phyloP scores from a whole-genome alignment of 2,113 vertebrate species.

The Aptenodytes forsteri region DNA sequence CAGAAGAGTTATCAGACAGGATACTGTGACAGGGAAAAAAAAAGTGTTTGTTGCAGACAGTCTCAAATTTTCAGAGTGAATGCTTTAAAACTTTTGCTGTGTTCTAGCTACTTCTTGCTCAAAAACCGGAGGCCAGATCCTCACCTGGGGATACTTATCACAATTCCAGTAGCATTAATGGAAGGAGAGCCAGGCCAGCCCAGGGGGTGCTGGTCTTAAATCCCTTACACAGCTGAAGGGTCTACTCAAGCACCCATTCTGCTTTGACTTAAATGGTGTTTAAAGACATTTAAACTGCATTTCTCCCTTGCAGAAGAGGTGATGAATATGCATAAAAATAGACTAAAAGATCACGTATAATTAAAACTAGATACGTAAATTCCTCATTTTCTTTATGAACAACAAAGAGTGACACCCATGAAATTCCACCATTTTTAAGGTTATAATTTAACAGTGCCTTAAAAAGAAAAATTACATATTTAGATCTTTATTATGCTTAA shows the following conservation, averaged over 20 bases:
- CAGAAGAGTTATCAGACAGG: not conserved
- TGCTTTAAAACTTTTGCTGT: not conserved
- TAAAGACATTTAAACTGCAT: not conserved
- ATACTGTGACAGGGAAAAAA: not conserved
- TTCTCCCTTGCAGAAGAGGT: not conserved
- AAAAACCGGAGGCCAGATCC: not conserved
- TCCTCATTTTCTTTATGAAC: not conserved
- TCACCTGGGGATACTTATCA: not conserved
- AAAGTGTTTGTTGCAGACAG: not conserved
- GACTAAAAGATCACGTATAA: not conserved
- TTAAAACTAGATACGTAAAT: not conserved
- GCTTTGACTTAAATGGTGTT: not conserved
- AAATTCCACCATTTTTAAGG: not conserved
- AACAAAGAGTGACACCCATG: not conserved
- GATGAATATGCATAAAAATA: not conserved
- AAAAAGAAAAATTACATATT: not conserved
- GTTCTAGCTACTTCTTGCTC: not conserved
- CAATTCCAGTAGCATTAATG: not conserved
- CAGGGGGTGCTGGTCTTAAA: not conserved
- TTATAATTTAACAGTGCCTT: conserved; percentile 12
- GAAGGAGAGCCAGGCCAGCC: not conserved
- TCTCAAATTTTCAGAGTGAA: not conserved
- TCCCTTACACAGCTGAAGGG: not conserved
- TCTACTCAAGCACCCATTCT: not conserved
- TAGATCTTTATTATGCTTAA: conserved; percentile 26